Evolutionary conservation across 2,797 vertebrate genomes (phyloP), one percentile per base, ranked within the genome.

Genomic region (Notoglanidium macrostoma): DNA sequence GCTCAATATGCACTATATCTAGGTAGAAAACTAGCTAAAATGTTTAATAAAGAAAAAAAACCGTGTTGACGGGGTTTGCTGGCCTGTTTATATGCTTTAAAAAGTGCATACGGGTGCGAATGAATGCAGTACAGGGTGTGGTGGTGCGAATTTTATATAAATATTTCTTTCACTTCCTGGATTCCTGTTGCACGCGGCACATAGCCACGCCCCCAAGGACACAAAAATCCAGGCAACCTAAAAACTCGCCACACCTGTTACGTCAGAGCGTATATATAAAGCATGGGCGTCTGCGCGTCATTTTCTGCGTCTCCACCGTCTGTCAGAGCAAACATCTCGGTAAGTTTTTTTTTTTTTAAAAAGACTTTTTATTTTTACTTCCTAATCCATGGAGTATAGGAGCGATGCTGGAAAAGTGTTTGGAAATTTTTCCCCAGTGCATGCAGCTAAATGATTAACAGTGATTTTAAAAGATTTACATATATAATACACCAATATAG

Each of bases 161-260:
- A 10, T 0, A 12, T 11, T 83, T 68, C 4, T 68, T 35, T 21
- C 21, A 72, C 82, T 84, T 72, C 65, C 82, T 57, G 63, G 19
- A 3, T 70, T 70, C 2, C 74, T 54, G 74, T 2, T 0, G 12
- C 1, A 3, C 14, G 23, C 46, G 12, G 15, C 44, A 21, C 8
- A 1, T 73, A 46, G 65, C 83, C 87, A 85, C 76, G 67, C 83
- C 87, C 74, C 49, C n/a, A 21, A 0, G 2, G 15, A 74, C 74
- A 12, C 14, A 74, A 67, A 73, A 55, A 57, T 51, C 5, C 12
- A 19, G 57, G 68, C 67, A 32, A 40, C 83, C 14, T 0, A 59
- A 54, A 67, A 81, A 40, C n/a, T 32, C 2, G 49, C 11, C 68
- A 49, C 65, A 63, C 78, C 59, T 2, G 17, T 63, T 32, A 79